phyloP scores from a whole-genome alignment of 2,888 invertebrate genomes.

The Scaptomyza cyrtandrae region DNA sequence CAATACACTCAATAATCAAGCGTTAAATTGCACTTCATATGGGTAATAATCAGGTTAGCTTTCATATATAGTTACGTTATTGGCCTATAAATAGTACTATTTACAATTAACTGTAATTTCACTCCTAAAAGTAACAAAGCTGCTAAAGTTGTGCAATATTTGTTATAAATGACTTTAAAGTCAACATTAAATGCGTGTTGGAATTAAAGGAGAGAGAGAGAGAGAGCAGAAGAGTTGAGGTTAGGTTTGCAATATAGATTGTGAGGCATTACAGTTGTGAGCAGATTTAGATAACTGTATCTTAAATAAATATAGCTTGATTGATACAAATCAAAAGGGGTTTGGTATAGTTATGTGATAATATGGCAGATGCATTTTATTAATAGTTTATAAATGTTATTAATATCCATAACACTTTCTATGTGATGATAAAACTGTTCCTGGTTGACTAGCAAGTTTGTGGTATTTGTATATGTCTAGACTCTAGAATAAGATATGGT shows the following conservation, averaged over 20 bases:
- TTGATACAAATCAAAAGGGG: neutral
- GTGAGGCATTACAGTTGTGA: neutral
- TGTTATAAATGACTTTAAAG: neutral
- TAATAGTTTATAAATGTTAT: neutral
- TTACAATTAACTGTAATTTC: neutral
- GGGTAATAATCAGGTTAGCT: conserved; percentile 15
- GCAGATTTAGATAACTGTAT: neutral
- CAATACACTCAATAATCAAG: conserved; percentile 28
- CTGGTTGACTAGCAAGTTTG: no score
- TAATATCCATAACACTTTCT: neutral
- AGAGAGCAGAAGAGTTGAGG: neutral
- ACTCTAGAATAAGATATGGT: no score
- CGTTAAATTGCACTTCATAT: conserved; percentile 22
- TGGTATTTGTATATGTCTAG: no score
- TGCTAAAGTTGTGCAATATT: neutral
- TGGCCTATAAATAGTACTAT: neutral
- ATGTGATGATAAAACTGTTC: neutral
- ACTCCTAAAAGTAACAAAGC: neutral
- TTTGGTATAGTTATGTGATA: neutral
- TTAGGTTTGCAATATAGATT: neutral
- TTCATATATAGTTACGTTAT: conserved; percentile 10
- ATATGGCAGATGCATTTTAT: neutral
- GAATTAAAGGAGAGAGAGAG: no score
- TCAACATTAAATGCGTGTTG: no score
- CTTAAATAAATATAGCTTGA: neutral